These are phyloP conservation scores for Teleogryllus oceanicus DNA, from an alignment of 2,888 invertebrate genomes.

Conservation along the genomic window DNA sequence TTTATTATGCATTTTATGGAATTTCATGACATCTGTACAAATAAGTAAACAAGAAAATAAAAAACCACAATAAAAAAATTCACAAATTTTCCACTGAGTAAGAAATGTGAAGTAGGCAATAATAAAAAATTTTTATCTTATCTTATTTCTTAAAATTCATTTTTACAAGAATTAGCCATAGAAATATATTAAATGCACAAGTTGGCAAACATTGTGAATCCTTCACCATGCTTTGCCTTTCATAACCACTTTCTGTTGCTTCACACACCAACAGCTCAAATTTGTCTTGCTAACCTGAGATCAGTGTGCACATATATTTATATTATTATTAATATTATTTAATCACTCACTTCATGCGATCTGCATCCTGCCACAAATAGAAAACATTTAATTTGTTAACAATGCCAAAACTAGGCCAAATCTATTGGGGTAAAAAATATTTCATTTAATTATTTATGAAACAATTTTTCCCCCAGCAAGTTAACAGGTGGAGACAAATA, in stretches of 20 bases:
- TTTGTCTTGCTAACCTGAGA: not conserved
- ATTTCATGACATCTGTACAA: slow-evolving; percentile 10
- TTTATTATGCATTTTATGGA: slow-evolving; percentile 2
- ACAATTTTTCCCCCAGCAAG: too few species aligned
- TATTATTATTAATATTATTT: not conserved
- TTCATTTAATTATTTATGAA: too few species aligned
- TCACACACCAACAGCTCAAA: not conserved
- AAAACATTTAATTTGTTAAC: too few species aligned
- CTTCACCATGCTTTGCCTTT: slow-evolving; percentile 1
- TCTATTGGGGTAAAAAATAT: too few species aligned
- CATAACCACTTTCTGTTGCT: not conserved
- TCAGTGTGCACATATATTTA: not conserved
- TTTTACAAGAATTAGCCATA: not conserved
- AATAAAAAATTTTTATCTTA: too few species aligned
- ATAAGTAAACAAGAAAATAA: slow-evolving; percentile 11
- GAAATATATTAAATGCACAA: slow-evolving; percentile 11
- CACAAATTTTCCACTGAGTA: not conserved
- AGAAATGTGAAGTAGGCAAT: slow-evolving; percentile 18
- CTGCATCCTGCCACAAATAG: too few species aligned
- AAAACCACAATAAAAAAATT: not conserved
- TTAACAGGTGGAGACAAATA: too few species aligned
- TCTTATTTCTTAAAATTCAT: not conserved
- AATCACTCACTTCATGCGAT: too few species aligned
- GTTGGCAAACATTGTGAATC: not conserved
- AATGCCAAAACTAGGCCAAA: too few species aligned